Conservation (phyloP, 1,140 invertebrate genomes). For the Stratiolaelaps scimitus region DNA sequence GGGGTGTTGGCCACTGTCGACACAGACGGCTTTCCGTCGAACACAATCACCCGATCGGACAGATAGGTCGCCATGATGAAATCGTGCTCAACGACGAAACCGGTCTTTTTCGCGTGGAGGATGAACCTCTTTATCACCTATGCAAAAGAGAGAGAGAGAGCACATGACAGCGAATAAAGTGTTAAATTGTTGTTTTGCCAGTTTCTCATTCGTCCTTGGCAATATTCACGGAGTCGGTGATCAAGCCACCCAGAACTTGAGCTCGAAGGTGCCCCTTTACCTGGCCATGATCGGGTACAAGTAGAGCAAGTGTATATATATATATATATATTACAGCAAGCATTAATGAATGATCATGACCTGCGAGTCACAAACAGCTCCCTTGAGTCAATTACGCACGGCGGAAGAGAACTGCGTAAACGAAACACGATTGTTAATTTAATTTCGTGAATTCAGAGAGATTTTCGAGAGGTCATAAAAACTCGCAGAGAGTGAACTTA, state of each 20-base stretch:
- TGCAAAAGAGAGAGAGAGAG: conserved; percentile 36
- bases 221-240: conserved; percentile 98
- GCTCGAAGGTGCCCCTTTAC: conserved; percentile 62
- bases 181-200: conserved; percentile 24
- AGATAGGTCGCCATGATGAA: conserved; percentile 99
- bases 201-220: too few species aligned
- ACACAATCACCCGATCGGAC: conserved; percentile 95
- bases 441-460: conserved; percentile 29
- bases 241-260: conserved; percentile 78
- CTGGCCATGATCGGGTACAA: conserved; percentile 71
- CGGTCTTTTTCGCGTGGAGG: conserved; percentile 96
- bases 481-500: conserved; percentile 42
- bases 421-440: conserved; percentile 27
- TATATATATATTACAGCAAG: too few species aligned
- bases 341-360: too few species aligned
- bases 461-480: conserved; percentile 81
- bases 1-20: conserved; percentile 76
- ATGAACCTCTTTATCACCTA: conserved; percentile 62
- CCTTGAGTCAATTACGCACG: too few species aligned
- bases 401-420: not conserved
- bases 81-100: conserved; percentile 99
- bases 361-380: too few species aligned
- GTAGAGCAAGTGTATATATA: too few species aligned
- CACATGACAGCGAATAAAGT: conserved; percentile 32
- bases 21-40: conserved; percentile 83